Percentiles rank a stretch among this genome's conserved stretches.
Evolutionary conservation across 2,888 invertebrate species (phyloP).

Genomic region (Chrysolina haemoptera): DNA sequence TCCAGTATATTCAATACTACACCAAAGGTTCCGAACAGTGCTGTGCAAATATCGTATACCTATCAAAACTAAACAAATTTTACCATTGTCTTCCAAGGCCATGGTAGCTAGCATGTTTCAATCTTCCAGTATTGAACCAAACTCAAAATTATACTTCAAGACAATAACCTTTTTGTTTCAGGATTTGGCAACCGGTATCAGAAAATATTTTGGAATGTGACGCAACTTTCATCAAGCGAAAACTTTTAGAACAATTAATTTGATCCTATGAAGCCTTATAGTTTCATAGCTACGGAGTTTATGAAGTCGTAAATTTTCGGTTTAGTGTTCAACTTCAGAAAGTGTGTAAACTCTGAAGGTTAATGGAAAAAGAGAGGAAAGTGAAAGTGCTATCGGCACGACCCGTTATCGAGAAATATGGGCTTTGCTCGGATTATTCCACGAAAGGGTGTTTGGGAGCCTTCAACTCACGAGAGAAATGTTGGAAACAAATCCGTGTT

Average conservation of each 20-base stretch:
- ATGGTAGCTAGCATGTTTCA: too few species aligned
- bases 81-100: too few species aligned
- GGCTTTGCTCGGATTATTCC: background rate
- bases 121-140: background rate
- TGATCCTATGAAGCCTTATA: conserved; percentile 29
- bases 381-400: background rate
- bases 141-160: background rate
- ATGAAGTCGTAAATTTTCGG: conserved; percentile 34
- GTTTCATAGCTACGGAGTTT: conserved; percentile 31
- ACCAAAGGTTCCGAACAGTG: too few species aligned
- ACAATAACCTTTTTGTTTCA: background rate
- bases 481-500: background rate
- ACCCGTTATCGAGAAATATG: conserved; percentile 7
- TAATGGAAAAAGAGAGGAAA: conserved; percentile 25
- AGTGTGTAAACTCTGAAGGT: conserved; percentile 27
- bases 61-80: too few species aligned
- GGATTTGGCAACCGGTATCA: background rate
- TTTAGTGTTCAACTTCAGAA: conserved; percentile 26
- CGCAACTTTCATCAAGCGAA: conserved; percentile 18
- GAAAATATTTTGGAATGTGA: conserved; percentile 8
- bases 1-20: too few species aligned
- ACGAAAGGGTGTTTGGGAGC: background rate
- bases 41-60: too few species aligned
- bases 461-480: background rate
- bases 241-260: conserved; percentile 33